Conservation (phyloP, 2,113 vertebrate species). For the Glaucidium brasilianum region DNA sequence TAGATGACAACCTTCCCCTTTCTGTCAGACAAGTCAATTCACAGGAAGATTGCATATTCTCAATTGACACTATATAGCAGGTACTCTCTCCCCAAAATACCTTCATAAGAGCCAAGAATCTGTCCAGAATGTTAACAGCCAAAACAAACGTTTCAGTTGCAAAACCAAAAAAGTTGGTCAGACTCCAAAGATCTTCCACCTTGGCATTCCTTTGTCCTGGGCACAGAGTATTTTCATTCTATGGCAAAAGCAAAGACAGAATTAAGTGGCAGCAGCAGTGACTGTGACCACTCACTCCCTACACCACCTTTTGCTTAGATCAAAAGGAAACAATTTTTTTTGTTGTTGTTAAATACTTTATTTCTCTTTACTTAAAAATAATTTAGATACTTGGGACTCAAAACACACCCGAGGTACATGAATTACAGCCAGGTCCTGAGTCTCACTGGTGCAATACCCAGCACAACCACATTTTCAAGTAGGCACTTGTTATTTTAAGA, state of each 20-base stretch:
- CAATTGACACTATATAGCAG: background rate
- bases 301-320: background rate
- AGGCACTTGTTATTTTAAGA: background rate
- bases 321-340: accelerated
- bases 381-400: background rate
- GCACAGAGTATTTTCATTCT: slow-evolving; percentile 87
- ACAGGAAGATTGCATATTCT: background rate
- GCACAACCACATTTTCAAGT: background rate
- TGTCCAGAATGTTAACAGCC: slow-evolving; percentile 94
- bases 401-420: background rate
- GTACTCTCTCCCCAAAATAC: slow-evolving; percentile 56
- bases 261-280: background rate
- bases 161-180: slow-evolving; percentile 95
- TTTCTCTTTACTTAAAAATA: background rate
- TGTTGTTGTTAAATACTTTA: background rate
- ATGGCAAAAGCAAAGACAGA: background rate
- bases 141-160: slow-evolving; percentile 93
- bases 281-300: background rate
- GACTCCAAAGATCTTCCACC: slow-evolving; percentile 94
- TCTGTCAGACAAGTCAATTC: background rate
- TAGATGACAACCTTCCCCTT: background rate
- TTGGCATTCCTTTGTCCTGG: slow-evolving; percentile 88
- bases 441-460: background rate
- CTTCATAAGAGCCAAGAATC: slow-evolving; percentile 96
- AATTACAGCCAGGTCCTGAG: background rate